Evolutionary conservation across 2,113 vertebrate genomes (phyloP), one percentile per base, ranked within the genome.

Genomic region (Scomber colias): DNA sequence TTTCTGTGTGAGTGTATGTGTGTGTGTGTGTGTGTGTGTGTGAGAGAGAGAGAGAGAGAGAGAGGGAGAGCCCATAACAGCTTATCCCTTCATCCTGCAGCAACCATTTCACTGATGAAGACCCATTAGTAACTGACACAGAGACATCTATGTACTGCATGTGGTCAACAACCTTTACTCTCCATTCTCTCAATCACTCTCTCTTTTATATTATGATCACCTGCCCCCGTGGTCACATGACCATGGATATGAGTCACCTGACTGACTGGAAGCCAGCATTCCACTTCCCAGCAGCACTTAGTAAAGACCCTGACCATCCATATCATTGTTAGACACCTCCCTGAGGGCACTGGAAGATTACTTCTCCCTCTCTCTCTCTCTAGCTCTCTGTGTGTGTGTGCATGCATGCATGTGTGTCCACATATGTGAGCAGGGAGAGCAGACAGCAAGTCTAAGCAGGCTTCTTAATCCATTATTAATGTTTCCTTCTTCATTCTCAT

Each of bases 261-360:
- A 92, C 86, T 90, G 76, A 79, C 83, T 84, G 90, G 87, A 90
- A 92, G 76, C 56, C 35, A 21, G 48, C 56, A 75, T 71, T 89
- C 80, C 64, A 75, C 86, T 93, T 94, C 89, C 92, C 83, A 84
- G 90, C 85, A 90, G 89, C 88, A 92, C 92, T 94, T 90, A 83
- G 79, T 77, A 78, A 80, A 84, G 73, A 87, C 87, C 84, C 85
- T 81, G 87, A 91, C 81, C 85, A 79, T 82, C 81, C 77, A 77
- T 73, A 87, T 82, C 72, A 79, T 57, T 68, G 64, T 73, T 55
- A 71, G 76, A 83, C 87, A 57, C 78, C 78, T 76, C 86, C 87
- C 88, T 67, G 46, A 7, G 76, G 82, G 75, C 63, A 82, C n/a
- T 60, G 63, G 79, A 74, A 87, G 73, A 82, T 83, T 70, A 67